Evolutionary conservation across 1,140 invertebrate species (phyloP).

Genomic region (Zaprionus inermis): DNA sequence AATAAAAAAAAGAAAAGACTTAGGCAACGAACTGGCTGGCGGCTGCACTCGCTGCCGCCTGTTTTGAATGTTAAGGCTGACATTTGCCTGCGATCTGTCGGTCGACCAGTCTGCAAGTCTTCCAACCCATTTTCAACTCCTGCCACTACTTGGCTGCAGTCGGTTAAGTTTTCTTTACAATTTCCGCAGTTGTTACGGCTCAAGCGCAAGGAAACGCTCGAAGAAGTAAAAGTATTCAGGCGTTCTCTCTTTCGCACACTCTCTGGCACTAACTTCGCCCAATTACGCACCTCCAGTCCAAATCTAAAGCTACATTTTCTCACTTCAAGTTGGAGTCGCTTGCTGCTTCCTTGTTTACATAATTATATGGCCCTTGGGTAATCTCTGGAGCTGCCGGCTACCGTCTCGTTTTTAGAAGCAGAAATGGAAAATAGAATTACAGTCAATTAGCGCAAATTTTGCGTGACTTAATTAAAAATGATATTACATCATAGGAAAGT

Average conservation of each 20-base stretch:
- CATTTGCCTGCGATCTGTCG: slow-evolving; percentile 14
- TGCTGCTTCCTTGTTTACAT: slow-evolving; percentile 63
- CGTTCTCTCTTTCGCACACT: background rate
- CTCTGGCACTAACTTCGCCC: background rate
- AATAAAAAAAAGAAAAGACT: slow-evolving; percentile 57
- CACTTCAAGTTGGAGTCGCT: slow-evolving; percentile 27
- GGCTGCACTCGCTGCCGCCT: slow-evolving; percentile 1
- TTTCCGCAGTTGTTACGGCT: slow-evolving; percentile 52
- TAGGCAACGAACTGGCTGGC: slow-evolving; percentile 58
- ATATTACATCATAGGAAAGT: slow-evolving; percentile 74
- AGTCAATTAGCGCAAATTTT: slow-evolving; percentile 74
- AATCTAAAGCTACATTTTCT: slow-evolving; percentile 16
- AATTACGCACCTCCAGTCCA: slow-evolving; percentile 39
- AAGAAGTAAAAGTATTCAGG: slow-evolving; percentile 47
- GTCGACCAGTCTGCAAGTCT: background rate
- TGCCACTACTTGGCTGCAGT: slow-evolving; percentile 2
- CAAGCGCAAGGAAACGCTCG: slow-evolving; percentile 25
- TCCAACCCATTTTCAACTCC: background rate
- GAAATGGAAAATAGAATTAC: slow-evolving; percentile 49
- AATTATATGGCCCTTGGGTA: slow-evolving; percentile 51
- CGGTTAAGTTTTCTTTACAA: slow-evolving; percentile 11
- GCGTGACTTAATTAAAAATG: slow-evolving; percentile 76
- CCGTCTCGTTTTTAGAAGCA: slow-evolving; percentile 74
- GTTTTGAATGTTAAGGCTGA: slow-evolving; percentile 60
- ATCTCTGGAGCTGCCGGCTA: slow-evolving; percentile 19